Base-by-base conservation (phyloP, 2,888 invertebrate species). In the Tortrix viridana region DNA sequence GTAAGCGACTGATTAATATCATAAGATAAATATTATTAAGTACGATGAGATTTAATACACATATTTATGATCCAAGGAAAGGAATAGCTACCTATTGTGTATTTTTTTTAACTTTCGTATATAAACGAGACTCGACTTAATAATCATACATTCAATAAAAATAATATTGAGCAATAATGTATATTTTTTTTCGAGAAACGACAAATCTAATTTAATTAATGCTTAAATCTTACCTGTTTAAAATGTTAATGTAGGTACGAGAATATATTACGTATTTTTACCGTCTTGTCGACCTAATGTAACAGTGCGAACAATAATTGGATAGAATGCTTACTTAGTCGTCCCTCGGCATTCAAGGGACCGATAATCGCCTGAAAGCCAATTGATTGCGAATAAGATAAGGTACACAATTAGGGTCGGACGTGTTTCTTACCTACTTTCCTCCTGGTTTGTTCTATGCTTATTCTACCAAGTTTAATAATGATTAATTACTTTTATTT, bases 301-400 rank as follows among this genome's bases (percentile, higher is more conserved):
- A 43, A 58, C 49, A 44, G 49, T 58, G 20, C 23, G 43, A 6
- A 22, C 49, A 50, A 20, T 50, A 52, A 59, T 46, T 46, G 22
- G 44, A 23, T 52, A 59, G 52, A 52, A 52, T 46, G 37, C n/a
- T 58, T 58, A 32, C 50, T 50, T 46, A 32, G 32, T 44, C 18
- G 43, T 59, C 50, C 44, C 43, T 14, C 9, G 52, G 20, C 41
- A 43, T 49, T 59, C 20, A 43, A 23, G 50, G 41, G 44, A 22
- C 50, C 50, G 50, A 59, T 59, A 59, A 59, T 59, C 59, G 50
- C 50, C 58, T 58, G 59, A 22, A 59, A 52, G 50, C 59, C 59
- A 58, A 58, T 58, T 49, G 58, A 59, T 59, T 59, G 52, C 52
- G 46, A 60, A 60, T 53, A 53, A 52, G 60, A 60, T 60, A 53